Evolutionary conservation across 2,113 vertebrate genomes (phyloP).

Genomic region (Apodemus sylvaticus): DNA sequence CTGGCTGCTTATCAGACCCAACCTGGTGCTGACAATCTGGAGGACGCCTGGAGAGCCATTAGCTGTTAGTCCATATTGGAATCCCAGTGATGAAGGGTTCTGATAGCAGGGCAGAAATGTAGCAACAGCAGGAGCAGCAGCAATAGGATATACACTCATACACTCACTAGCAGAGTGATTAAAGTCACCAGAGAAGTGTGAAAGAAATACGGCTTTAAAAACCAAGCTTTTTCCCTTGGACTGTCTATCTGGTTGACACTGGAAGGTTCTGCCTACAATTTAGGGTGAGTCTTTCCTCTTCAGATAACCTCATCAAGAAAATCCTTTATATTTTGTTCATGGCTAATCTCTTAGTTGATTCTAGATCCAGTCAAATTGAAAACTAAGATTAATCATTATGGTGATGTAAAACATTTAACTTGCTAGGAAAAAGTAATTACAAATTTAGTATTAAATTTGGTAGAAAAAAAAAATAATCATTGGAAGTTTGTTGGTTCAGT

Average conservation of each 20-base stretch:
- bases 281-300: not conserved
- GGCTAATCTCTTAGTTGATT: not conserved
- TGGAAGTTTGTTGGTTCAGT: slow-evolving; percentile 27
- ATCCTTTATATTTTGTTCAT: not conserved
- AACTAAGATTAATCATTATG: not conserved
- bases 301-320: not conserved
- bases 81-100: not conserved
- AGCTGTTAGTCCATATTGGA: not conserved
- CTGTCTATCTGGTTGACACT: not conserved
- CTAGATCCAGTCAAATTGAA: not conserved
- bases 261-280: not conserved
- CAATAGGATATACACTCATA: not conserved
- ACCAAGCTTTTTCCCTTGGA: not conserved
- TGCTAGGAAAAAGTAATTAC: not conserved
- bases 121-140: not conserved
- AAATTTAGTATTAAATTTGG: slow-evolving; percentile 36
- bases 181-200: not conserved
- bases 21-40: not conserved
- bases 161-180: not conserved
- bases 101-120: not conserved
- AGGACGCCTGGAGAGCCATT: not conserved
- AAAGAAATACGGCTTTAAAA: not conserved
- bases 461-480: not conserved
- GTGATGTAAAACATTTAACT: slow-evolving; percentile 13
- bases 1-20: not conserved